Evolutionary conservation across 1,140 invertebrate genomes (phyloP), one percentile per base, ranked within the genome.

Genomic region (Lethrus apterus): DNA sequence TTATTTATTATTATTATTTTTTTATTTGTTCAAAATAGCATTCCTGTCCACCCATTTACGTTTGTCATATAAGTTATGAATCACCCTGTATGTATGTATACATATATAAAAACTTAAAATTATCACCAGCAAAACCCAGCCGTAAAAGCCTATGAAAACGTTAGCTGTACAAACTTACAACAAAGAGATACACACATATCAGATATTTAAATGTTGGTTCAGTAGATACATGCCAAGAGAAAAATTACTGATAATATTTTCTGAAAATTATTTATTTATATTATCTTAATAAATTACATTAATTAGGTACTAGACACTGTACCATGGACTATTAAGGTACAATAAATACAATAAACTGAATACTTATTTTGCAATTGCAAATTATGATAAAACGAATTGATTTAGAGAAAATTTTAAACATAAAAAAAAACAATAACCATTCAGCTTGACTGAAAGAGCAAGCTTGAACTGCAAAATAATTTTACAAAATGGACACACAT

Each of bases 171-270:
- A 36, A 13, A n/a, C n/a, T 17, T n/a, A 20, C 11, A 19, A 20
- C n/a, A n/a, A n/a, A n/a, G n/a, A n/a, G n/a, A 15, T n/a, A 19
- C 30, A 26, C n/a, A 20, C 13, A 44, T 8, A 41, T 11, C 23
- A 41, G 15, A 10, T 29, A 14, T 7, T 41, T 36, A 8, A 35
- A 9, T 20, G 49, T 51, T 51, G 44, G 49, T 51, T 51, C 49
- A 51, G 49, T 47, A 47, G 38, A 42, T 51, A 51, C 50, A 51
- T 40, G 44, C 50, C 50, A 51, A 51, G 30, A 19, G 44, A 48
- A 43, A 41, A 48, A 31, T 40, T 26, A 36, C 34, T 36, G 19
- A 8, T 40, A 15, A 32, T 40, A 40, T 33, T 47, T 47, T 24
- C 31, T 30, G 32, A 41, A 47, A 47, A 29, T 17, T 35, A 19